Base-by-base conservation (phyloP, 1,140 invertebrate species). In the Drosophila repletoides region DNA sequence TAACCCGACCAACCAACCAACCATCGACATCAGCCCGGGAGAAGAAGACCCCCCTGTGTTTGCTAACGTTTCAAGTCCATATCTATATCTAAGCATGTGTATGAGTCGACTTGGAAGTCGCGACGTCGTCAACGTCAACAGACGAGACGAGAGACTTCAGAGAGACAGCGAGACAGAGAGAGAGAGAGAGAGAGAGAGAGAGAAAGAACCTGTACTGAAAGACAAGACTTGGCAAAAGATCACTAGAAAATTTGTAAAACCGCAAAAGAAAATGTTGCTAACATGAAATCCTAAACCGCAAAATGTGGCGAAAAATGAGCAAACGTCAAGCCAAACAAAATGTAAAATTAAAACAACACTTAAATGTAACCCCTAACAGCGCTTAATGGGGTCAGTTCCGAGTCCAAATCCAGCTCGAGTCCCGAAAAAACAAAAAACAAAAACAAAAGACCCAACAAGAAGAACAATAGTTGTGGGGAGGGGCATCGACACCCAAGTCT, bases 21-120 rank as follows among this genome's bases (percentile, higher is more conserved):
- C 72, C 29, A 12, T 60, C 69, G 61, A 64, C 76, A 53, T 67
- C 33, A 45, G 41, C 55, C 55, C n/a, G n/a, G n/a, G n/a, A n/a
- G n/a, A 33, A 34, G 19, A 17, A 40, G 31, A 65, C 63, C 53
- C 60, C 49, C 63, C 45, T 61, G 46, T 76, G 77, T 73, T 76
- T 56, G 68, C 76, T 72, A 76, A 76, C 76, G 64, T 70, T 83
- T 71, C 72, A 76, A 76, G 76, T 61, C 60, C 80, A 86, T 86
- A 84, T 84, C 75, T 84, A 71, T 80, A 84, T 86, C 79, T 75
- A 75, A 87, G 71, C 75, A 80, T 71, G 79, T 86, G 80, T 86
- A 80, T 73, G 75, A 75, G 59, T 48, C 46, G 40, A 45, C 38
- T 31, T 21, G 58, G 24, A 36, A 28, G 41, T 41, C 45, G 36